Evolutionary conservation across 2,888 invertebrate genomes (phyloP), one percentile per base, ranked within the genome.

Genomic region (Amiota minor): DNA sequence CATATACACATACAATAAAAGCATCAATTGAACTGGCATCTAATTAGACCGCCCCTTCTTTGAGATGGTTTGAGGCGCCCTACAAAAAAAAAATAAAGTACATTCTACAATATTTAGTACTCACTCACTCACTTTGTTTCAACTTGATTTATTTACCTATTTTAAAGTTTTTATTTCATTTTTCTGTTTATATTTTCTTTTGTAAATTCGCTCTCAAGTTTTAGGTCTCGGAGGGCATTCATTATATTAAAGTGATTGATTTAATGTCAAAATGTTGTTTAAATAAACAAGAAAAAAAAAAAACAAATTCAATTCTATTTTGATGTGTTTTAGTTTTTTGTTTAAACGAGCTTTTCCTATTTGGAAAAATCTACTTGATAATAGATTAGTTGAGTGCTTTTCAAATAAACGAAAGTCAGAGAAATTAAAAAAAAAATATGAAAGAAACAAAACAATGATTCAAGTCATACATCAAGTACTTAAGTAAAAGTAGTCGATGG

Each of bases 11-110:
- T 18, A 35, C 62, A 62, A 62, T 62, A 45, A 62, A 62, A 62
- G 62, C 62, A 62, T 62, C 62, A 62, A 62, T 62, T 45, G 62
- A 62, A 62, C 62, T 62, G 62, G 62, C 62, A 62, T n/a, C 62
- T 62, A 62, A 62, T 62, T 62, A 62, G 62, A 35, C 18, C 59
- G 59, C 20, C 11, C 11, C 20, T 18, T 18, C 35, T 62, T 62
- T 14, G 62, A 11, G 62, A 45, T 35, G 62, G 23, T 35, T 62
- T 20, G 14, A 45, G 62, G 23, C 23, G 45, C 62, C 45, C 45
- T 62, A 12, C 35, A 14, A 35, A 35, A 14, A 35, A 14, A 62
- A 62, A 62, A 12, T 45, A 62, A 62, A 62, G 45, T 45, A n/a
- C 3, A 14, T 6, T 2, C 14, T 35, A 35, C 35, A 35, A 35